Conservation (phyloP, 2,113 vertebrate species). For the Opisthocomus hoazin region DNA sequence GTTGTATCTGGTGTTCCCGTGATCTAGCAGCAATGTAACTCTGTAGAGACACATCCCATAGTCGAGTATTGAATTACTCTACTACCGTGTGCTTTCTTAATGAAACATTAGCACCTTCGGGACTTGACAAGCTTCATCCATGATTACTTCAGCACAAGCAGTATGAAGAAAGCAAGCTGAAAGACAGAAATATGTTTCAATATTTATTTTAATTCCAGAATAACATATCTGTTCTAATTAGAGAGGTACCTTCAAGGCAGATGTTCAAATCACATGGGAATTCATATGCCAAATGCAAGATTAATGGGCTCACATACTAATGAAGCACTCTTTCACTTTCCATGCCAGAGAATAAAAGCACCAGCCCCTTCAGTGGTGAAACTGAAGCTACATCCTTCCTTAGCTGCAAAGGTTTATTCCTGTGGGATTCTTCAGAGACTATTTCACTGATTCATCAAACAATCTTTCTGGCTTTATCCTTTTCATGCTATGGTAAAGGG, state of each 20-base stretch:
- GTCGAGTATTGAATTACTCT: not conserved
- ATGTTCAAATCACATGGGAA: slow-evolving; percentile 19
- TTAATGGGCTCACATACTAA: slow-evolving; percentile 5
- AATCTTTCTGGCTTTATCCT: not conserved
- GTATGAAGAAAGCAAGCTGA: slow-evolving; percentile 2
- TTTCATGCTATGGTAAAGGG: not conserved
- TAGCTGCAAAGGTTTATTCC: not conserved
- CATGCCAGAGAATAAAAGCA: slow-evolving; percentile 5
- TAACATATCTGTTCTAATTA: slow-evolving; percentile 38
- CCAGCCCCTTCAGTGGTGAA: not conserved
- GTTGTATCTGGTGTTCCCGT: not conserved
- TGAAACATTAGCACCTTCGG: not conserved
- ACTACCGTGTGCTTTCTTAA: not conserved
- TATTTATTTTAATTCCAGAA: slow-evolving; percentile 53
- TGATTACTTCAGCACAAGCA: not conserved
- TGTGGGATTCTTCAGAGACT: not conserved
- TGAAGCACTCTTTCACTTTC: slow-evolving; percentile 16
- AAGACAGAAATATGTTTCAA: slow-evolving; percentile 28
- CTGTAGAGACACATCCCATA: not conserved
- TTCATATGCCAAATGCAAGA: slow-evolving; percentile 13
- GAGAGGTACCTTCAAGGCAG: slow-evolving; percentile 37
- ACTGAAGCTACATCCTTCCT: not conserved
- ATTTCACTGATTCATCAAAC: not conserved
- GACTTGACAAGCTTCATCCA: not conserved
- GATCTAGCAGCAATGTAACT: not conserved